Percentiles rank a stretch among this genome's conserved stretches.
Conservation (phyloP, 2,888 invertebrate genomes). For the Heliconius charithonia region DNA sequence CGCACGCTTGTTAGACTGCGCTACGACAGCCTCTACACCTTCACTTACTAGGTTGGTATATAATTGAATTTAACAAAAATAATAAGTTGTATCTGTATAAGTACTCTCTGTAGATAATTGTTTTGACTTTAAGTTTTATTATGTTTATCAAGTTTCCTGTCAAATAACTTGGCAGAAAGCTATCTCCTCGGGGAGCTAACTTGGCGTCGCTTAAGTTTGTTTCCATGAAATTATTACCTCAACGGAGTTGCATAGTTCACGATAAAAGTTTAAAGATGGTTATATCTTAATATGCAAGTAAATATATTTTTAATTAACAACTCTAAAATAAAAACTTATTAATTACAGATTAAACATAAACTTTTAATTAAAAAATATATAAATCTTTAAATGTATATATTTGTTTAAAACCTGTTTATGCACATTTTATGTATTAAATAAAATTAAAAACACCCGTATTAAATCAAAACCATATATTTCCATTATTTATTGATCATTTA, state of each 20-base stretch:
- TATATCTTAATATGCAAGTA: not conserved
- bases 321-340: no score
- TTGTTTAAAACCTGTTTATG: not conserved
- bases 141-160: constrained; percentile 20
- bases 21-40: no score
- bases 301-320: no score
- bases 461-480: no score
- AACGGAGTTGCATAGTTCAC: constrained; percentile 12
- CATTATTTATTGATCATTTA: not conserved
- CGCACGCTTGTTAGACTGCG: no score
- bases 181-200: constrained; percentile 31
- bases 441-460: no score
- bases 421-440: not conserved
- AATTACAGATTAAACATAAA: no score
- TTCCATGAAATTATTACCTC: constrained; percentile 15
- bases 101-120: not conserved
- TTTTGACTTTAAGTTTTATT: constrained; percentile 9
- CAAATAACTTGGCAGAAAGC: constrained; percentile 35
- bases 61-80: not conserved
- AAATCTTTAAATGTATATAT: no score
- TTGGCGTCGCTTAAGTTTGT: constrained; percentile 33
- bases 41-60: no score
- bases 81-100: not conserved
- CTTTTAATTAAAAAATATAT: no score
- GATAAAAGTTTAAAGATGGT: constrained; percentile 2